These are phyloP conservation scores for Dryomyza anilis DNA, from an alignment of 2,888 invertebrate species.

Conservation along the genomic window DNA sequence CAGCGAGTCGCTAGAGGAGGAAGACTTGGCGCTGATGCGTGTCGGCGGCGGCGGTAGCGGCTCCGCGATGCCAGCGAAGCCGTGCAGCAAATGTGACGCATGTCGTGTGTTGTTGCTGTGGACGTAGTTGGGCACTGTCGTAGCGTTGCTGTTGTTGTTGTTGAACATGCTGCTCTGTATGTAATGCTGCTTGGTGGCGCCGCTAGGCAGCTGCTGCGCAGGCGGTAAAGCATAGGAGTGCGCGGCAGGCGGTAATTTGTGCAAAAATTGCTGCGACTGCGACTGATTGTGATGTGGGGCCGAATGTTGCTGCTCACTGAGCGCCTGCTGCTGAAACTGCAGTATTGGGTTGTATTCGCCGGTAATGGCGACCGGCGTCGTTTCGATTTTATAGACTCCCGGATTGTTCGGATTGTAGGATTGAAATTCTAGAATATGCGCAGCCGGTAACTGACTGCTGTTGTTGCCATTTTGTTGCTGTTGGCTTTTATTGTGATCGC, in stretches of 20 bases:
- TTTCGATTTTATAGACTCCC: slow-evolving; percentile 61
- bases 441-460: slow-evolving; percentile 39
- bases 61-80: slow-evolving; percentile 24
- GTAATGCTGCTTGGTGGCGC: slow-evolving; percentile 1
- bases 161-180: slow-evolving; percentile 22
- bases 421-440: slow-evolving; percentile 60
- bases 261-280: slow-evolving; percentile 21
- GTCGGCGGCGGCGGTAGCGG: slow-evolving; percentile 35
- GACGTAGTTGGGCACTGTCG: neutral
- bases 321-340: slow-evolving; percentile 53
- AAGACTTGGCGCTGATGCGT: slow-evolving; percentile 57
- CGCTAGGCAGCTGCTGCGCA: neutral
- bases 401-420: slow-evolving; percentile 62
- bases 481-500: neutral
- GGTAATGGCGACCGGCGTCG: slow-evolving; percentile 60
- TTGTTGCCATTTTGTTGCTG: slow-evolving; percentile 2
- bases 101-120: neutral
- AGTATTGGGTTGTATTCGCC: slow-evolving; percentile 60
- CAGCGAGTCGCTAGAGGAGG: slow-evolving; percentile 61
- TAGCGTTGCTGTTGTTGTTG: slow-evolving; percentile 26
- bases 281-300: slow-evolving; percentile 31
- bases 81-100: slow-evolving; percentile 2
- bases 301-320: slow-evolving; percentile 33
- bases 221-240: slow-evolving; percentile 7
- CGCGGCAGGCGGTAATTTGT: slow-evolving; percentile 31